These are phyloP conservation scores for Lamellibrachia columna DNA, from an alignment of 2,888 invertebrate species.

Conservation along the genomic window DNA sequence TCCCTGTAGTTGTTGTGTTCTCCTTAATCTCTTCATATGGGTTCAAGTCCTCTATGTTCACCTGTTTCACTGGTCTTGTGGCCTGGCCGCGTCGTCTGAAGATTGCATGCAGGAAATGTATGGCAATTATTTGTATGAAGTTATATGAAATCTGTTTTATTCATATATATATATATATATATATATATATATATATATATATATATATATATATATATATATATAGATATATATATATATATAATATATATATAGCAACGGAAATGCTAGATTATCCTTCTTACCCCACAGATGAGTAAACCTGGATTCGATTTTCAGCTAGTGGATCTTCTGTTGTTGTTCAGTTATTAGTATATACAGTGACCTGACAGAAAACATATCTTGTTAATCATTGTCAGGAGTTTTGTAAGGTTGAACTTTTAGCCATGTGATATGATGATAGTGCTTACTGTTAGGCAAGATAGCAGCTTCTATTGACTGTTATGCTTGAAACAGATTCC, in stretches of 20 bases:
- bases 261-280: too few relatives aligned
- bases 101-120: neutral
- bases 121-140: neutral
- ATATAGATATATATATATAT: neutral
- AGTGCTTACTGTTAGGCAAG: neutral
- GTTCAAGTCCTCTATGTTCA: neutral
- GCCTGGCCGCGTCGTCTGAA: neutral
- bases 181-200: neutral
- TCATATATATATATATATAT: neutral
- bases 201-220: neutral
- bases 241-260: too few relatives aligned
- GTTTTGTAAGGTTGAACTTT: neutral
- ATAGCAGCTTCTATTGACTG: neutral
- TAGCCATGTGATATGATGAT: neutral
- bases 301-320: too few relatives aligned
- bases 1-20: neutral
- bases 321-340: neutral
- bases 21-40: neutral
- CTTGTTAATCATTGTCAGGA: neutral
- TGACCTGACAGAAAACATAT: neutral
- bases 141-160: neutral
- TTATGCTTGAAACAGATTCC: neutral
- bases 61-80: constrained; percentile 1
- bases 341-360: neutral
- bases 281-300: too few relatives aligned